phyloP scores from a whole-genome alignment of 2,113 vertebrate species.

The Microtus richardsoni region DNA sequence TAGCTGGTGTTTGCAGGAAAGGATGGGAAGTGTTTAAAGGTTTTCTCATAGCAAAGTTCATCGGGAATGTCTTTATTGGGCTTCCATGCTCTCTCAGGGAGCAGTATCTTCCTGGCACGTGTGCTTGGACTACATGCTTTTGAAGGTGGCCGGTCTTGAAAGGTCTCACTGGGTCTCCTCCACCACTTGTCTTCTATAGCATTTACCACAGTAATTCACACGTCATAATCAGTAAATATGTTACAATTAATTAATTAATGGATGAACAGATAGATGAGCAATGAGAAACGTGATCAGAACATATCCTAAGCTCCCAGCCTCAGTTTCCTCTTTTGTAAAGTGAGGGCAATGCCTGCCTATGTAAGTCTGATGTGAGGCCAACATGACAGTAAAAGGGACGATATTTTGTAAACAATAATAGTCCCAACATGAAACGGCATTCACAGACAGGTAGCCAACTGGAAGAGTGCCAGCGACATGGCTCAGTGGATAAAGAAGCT shows the following conservation, averaged over 20 bases:
- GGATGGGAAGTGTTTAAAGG: neutral
- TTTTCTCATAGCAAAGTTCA: neutral
- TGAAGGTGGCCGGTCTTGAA: neutral
- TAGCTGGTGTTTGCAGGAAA: neutral
- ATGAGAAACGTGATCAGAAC: neutral
- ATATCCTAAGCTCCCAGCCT: neutral
- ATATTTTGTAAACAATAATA: neutral
- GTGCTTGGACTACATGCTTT: neutral
- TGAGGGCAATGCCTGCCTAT: neutral
- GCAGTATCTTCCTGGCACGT: neutral
- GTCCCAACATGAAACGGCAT: neutral
- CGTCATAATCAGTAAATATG: neutral
- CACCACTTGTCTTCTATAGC: neutral
- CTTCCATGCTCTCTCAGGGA: neutral
- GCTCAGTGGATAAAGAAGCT: neutral
- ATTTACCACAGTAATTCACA: neutral
- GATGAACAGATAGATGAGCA: neutral
- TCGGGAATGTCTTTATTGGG: constrained; percentile 10
- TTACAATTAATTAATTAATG: neutral
- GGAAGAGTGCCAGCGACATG: neutral
- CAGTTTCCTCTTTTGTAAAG: constrained; percentile 9
- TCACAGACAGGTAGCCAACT: no score
- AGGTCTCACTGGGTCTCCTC: neutral
- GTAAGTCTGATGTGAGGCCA: neutral
- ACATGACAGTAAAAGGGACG: neutral